Evolutionary conservation across 2,797 vertebrate genomes (phyloP), one percentile per base, ranked within the genome.

Genomic region (Garrulus glandarius): DNA sequence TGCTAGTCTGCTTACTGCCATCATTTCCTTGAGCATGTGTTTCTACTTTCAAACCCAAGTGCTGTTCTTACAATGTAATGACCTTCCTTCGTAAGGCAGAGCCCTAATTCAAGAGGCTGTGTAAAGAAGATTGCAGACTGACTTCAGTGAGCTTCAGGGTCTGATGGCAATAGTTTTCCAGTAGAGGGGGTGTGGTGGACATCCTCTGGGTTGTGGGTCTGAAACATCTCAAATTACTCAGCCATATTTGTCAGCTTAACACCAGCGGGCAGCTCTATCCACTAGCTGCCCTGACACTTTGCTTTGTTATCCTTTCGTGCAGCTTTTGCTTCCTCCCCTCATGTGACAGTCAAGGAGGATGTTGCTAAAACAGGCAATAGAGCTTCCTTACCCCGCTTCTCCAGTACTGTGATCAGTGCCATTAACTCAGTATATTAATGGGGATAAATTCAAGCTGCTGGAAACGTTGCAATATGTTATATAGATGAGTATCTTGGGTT

Each of bases 171-270:
- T 67, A 55, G 68, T 89, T 84, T 96, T 90, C 95, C 96, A 96
- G 97, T 93, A 95, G 96, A 87, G 95, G 96, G 97, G 91, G 95
- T 95, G 43, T 91, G 90, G 75, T 91, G 89, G 93, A 80, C 92
- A 95, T 91, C 63, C 76, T 92, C 70, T 76, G 74, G 41, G 29
- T 84, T 92, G 68, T 57, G 49, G 82, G 43, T 97, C 95, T 94
- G 89, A 97, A 96, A 56, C 98, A 96, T 98, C 98, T 99, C 98
- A 74, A 82, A 95, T 98, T 98, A 98, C 98, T 97, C 96, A 97
- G 96, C 98, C 97, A 96, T 98, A 98, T 98, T 99, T 98, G 98
- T 98, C 96, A 94, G 96, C 52, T 96, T 99, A 98, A 98, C 98
- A 98, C 97, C 98, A 98, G 97, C 94, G 92, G 98, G 95, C 98